Base-by-base conservation (phyloP, 2,113 vertebrate species). In the Cyprinodon brontotheroides region DNA sequence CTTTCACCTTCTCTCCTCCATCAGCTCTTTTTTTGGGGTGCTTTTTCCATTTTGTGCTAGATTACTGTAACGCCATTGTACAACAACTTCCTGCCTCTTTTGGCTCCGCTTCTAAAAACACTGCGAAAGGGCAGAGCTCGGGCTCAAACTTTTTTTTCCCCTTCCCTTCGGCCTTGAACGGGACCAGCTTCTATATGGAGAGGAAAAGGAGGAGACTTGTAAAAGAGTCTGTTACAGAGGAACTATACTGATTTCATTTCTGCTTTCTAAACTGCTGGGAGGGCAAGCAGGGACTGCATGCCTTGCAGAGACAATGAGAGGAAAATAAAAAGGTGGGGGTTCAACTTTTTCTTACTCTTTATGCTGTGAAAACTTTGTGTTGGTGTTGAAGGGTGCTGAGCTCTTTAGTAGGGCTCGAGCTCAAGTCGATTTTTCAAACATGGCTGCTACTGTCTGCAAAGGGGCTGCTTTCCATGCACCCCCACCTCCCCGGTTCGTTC, bases 61-160 rank as follows among this genome's bases (percentile, higher is more conserved):
- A 94, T 95, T 95, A 94, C 95, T 96, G 94, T 93, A 95, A 94
- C 89, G 85, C 94, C 94, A 93, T 95, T 95, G 94, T 96, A 94
- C 92, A 91, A 92, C 92, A 94, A 95, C 94, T 93, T 95, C 95
- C 94, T 95, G 93, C 93, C 93, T 94, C 89, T 93, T 93, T 93
- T 95, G 94, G 94, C 93, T 90, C 90, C 68, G 77, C 86, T 93
- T 93, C 93, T 91, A 88, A 90, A 94, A 93, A 90, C 94, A n/a
- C 50, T 57, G 50, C 89, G 92, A 85, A 91, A 89, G 92, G 84
- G 90, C 93, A 92, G 89, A 92, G 93, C 94, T 93, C 88, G 90
- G 94, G 17, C 50, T 57, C 50, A 57, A 57, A 57, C 50, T 57
- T 57, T 57, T 57, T 57, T n/a, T 20, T 53, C n/a, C 7, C n/a